Base-by-base conservation (phyloP, 2,888 invertebrate species). In the Monopis laevigella region DNA sequence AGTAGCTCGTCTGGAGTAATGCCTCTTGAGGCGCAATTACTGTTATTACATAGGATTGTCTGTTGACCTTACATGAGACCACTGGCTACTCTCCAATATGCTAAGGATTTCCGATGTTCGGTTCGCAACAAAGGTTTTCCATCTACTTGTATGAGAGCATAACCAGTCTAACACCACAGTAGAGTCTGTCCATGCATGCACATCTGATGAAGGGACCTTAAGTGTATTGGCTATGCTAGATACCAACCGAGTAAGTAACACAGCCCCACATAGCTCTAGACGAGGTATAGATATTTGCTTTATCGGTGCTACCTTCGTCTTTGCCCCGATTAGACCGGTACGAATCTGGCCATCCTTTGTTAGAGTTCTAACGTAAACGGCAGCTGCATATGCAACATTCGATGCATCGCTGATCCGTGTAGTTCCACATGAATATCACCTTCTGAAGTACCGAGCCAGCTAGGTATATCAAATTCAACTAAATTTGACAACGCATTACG, bases 111-210 rank as follows among this genome's bases (percentile, higher is more conserved):
- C n/a, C n/a, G n/a, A n/a, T n/a, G n/a, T n/a, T n/a, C n/a, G n/a
- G n/a, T n/a, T n/a, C n/a, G n/a, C n/a, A n/a, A n/a, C n/a, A n/a
- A n/a, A n/a, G n/a, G n/a, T n/a, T n/a, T n/a, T n/a, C n/a, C n/a
- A n/a, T n/a, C n/a, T n/a, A n/a, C n/a, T n/a, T n/a, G n/a, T n/a
- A n/a, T n/a, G n/a, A n/a, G n/a, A n/a, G n/a, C n/a, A n/a, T 6
- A 54, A 29, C 54, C 54, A 55, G 4, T 51, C 43, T 3, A 55
- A 34, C 1, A 53, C 52, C 21, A 55, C 48, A 2, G 46, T 51
- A 2, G 54, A 54, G 32, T 56, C 53, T 8, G 39, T 44, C 53
- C 54, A 56, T 18, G 48, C 49, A 7, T 14, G 11, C 18, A 39
- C 41, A 13, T 34, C 36, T 16, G 18, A 3, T 17, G 45, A 24